Evolutionary conservation across 1,140 invertebrate genomes (phyloP).

Genomic region (Pinna nobilis): DNA sequence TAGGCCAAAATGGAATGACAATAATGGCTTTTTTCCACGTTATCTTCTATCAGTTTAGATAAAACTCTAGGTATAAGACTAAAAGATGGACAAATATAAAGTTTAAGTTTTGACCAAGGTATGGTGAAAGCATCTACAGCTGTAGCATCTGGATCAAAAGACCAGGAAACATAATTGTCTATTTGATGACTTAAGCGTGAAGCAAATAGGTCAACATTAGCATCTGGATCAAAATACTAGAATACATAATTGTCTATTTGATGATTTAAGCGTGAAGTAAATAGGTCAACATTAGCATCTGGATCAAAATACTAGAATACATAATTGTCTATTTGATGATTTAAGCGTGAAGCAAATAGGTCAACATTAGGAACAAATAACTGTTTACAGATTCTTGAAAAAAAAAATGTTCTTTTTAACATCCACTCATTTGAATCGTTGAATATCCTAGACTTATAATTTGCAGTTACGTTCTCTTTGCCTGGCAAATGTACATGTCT

Average conservation of each 20-base stretch:
- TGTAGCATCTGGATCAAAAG: too few species aligned
- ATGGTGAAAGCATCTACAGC: constrained; percentile 38
- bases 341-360: constrained; percentile 54
- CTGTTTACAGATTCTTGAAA: constrained; percentile 7
- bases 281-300: constrained; percentile 8
- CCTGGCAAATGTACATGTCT: constrained; percentile 40
- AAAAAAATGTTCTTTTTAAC: constrained; percentile 36
- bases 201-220: constrained; percentile 56
- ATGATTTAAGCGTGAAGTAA: too few species aligned
- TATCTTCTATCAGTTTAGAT: constrained; percentile 30
- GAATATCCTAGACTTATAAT: constrained; percentile 26
- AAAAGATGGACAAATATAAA: constrained; percentile 43
- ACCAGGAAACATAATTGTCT: too few species aligned
- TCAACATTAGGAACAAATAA: constrained; percentile 31
- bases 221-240: too few species aligned
- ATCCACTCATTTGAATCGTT: constrained; percentile 44
- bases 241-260: too few species aligned
- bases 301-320: too few species aligned
- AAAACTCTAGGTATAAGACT: constrained; percentile 16
- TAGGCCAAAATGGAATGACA: constrained; percentile 27
- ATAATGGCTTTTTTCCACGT: constrained; percentile 23
- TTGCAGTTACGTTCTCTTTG: constrained; percentile 23
- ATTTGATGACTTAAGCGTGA: too few species aligned
- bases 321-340: too few species aligned
- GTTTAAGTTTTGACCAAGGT: constrained; percentile 13